A percentile compares a stretch with the other conserved stretches of the same genome.
These are phyloP conservation scores for Epinotia nisella DNA, from an alignment of 2,888 invertebrate genomes.

Conservation along the genomic window DNA sequence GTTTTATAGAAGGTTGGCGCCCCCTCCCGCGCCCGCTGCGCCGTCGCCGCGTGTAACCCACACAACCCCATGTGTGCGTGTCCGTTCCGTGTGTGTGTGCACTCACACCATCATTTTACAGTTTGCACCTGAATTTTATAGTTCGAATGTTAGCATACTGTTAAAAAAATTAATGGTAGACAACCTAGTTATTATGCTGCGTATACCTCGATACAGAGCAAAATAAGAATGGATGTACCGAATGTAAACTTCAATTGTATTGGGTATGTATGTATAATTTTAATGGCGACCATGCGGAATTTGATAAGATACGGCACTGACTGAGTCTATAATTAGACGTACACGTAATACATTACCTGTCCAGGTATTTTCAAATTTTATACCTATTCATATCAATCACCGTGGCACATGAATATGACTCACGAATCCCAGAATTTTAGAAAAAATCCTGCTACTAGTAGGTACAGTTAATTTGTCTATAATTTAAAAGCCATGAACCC, in stretches of 20 bases:
- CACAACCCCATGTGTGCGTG: slow-evolving; percentile 49
- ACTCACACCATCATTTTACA: slow-evolving; percentile 55
- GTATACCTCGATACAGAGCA: slow-evolving; percentile 3
- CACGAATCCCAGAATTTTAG: background rate
- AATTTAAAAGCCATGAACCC: background rate
- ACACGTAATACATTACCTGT: background rate
- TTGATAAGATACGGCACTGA: slow-evolving; percentile 12
- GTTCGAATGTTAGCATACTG: slow-evolving; percentile 32
- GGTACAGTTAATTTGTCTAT: background rate
- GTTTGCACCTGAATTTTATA: slow-evolving; percentile 57
- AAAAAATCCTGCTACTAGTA: slow-evolving; percentile 9
- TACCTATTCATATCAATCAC: slow-evolving; percentile 9
- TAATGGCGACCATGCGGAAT: slow-evolving; percentile 14
- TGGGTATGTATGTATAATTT: background rate
- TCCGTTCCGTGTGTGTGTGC: slow-evolving; percentile 56
- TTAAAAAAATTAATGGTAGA: slow-evolving; percentile 24
- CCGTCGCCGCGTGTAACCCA: slow-evolving; percentile 49
- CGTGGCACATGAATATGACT: background rate
- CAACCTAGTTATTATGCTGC: slow-evolving; percentile 25
- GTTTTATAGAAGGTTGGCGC: slow-evolving; percentile 77
- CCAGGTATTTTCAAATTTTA: background rate
- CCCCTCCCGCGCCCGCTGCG: slow-evolving; percentile 52
- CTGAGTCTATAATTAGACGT: slow-evolving; percentile 8
- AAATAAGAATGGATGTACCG: background rate
- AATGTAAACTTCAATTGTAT: background rate